These are phyloP conservation scores for Eumacrocentrus americanus DNA, from an alignment of 2,888 invertebrate species.

Conservation along the genomic window DNA sequence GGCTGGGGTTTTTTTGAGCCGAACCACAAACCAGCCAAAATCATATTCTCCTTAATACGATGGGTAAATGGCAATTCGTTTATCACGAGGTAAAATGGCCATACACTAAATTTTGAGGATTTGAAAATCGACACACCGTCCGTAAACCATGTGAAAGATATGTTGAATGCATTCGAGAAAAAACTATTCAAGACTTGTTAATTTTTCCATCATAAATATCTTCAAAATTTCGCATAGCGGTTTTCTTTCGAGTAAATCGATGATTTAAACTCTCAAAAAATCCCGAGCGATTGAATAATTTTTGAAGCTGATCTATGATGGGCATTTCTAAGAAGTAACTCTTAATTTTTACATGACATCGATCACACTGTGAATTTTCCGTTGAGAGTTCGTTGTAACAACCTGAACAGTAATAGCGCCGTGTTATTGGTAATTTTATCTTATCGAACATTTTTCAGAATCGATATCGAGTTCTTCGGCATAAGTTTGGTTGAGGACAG, in stretches of 20 bases:
- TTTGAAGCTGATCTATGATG: neutral
- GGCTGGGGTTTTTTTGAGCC: constrained; percentile 3
- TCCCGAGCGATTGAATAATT: neutral
- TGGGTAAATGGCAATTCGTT: constrained; percentile 6
- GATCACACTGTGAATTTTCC: too few species aligned
- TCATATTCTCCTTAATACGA: neutral
- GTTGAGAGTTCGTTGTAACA: too few species aligned
- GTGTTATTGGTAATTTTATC: neutral
- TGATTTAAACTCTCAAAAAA: neutral
- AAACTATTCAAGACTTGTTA: neutral
- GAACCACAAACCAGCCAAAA: constrained; percentile 13
- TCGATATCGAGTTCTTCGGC: too few species aligned
- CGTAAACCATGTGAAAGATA: neutral
- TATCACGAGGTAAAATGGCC: constrained; percentile 1
- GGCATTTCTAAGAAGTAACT: neutral
- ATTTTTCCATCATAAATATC: neutral
- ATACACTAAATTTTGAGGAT: constrained; percentile 5
- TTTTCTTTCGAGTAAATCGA: neutral
- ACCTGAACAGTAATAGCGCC: neutral
- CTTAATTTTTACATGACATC: too few species aligned
- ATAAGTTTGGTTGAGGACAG: neutral
- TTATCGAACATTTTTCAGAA: neutral
- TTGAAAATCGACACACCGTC: constrained; percentile 10
- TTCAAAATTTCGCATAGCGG: neutral
- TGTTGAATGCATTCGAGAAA: neutral